Base-by-base conservation (phyloP, 2,113 vertebrate genomes). In the Polypterus bichir region DNA sequence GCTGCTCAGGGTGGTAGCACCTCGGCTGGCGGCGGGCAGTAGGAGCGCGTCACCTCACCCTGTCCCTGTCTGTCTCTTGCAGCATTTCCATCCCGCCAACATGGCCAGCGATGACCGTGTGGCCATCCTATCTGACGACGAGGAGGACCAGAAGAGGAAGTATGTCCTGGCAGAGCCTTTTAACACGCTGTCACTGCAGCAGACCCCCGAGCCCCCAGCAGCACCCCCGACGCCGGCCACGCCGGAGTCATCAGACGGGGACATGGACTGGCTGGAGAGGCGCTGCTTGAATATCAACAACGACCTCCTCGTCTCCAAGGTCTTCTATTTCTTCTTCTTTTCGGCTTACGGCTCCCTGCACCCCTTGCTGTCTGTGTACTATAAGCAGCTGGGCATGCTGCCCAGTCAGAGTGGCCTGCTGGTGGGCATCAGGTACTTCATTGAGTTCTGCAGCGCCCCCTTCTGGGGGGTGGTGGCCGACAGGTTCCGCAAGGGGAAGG, bases 241-340 rank as follows among this genome's bases (percentile, higher is more conserved):
- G 0, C 69, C 76, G 1, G 55, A 74, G 46, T 55, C 76, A 47
- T 61, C 79, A 0, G 77, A 79, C 0, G 79, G 86, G 66, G 83
- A 90, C 7, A 69, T 88, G 3, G 80, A 88, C 71, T 99, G 94
- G 88, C 85, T 95, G 6, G 80, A 94, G 75, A 86, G 86, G 60
- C 79, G 91, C 46, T 94, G 88, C n/a, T 80, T 97, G 49, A 89
- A 88, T 63, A 72, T 98, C 68, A 94, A 92, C 80, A 88, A 84
- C 0, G 86, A 88, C 49, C 93, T 99, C 44, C 89, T 99, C 9
- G 74, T 98, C 74, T 98, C 95, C 54, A 99, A 99, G 69, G 77
- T 97, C 62, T 99, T 97, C 72, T 99, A 99, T 76, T 97, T 98
- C 79, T 99, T 98, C 83, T 99, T 97, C 76, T 99, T 95, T 49